Percentiles rank a stretch among this genome's conserved stretches.
Evolutionary conservation across 1,140 invertebrate genomes (phyloP).

Genomic region (Ceratina calcarata): DNA sequence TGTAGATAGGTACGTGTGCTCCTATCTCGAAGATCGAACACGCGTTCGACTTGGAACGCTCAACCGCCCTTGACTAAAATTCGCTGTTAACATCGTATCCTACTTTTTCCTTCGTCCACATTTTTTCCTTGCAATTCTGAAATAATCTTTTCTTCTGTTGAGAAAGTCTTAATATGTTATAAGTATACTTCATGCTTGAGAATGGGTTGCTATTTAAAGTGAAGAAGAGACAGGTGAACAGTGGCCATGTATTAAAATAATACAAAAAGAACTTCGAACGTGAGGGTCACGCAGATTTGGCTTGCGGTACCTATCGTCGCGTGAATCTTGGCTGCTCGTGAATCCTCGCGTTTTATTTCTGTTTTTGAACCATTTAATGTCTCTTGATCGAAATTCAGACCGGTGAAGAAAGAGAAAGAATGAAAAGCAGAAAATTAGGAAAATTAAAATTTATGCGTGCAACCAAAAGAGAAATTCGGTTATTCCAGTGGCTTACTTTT

Average conservation of each 20-base stretch:
- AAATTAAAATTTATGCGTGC: constrained; percentile 58
- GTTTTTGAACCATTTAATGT: constrained; percentile 29
- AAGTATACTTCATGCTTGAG: neutral
- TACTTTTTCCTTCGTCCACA: neutral
- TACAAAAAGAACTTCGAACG: constrained; percentile 18
- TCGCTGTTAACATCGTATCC: neutral
- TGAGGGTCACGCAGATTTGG: constrained; percentile 47
- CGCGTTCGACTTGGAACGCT: constrained; percentile 26
- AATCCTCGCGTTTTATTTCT: constrained; percentile 54
- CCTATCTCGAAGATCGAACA: constrained; percentile 51
- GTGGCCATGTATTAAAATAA: no score
- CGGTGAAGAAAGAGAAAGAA: neutral
- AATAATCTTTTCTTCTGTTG: neutral
- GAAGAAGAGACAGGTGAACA: no score
- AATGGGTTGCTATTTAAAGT: constrained; percentile 27
- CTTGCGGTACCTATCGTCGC: constrained; percentile 28
- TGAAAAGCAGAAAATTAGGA: neutral
- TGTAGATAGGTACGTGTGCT: constrained; percentile 48
- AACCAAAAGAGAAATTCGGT: constrained; percentile 20
- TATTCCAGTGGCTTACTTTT: constrained; percentile 47
- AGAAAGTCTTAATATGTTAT: neutral
- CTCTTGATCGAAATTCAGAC: constrained; percentile 7
- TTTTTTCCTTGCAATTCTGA: neutral
- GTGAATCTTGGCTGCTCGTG: constrained; percentile 49
- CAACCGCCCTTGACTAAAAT: constrained; percentile 54